Evolutionary conservation across 1,140 invertebrate species (phyloP).

Genomic region (Drosophila tropicalis): DNA sequence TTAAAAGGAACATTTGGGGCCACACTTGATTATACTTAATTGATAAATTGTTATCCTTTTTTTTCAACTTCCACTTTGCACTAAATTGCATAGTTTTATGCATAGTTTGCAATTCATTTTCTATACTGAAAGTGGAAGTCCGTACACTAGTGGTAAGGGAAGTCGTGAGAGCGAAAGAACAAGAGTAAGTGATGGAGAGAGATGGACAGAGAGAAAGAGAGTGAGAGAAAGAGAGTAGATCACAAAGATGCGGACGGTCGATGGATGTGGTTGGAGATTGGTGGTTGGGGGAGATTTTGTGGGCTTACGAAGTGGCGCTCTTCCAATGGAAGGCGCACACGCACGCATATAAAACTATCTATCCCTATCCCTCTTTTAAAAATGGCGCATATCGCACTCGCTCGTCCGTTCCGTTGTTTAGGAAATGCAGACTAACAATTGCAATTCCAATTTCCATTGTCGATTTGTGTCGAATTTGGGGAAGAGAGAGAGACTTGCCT

Average conservation of each 20-base stretch:
- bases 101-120: slow-evolving; percentile 57
- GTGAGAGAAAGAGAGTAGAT: neutral
- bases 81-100: slow-evolving; percentile 57
- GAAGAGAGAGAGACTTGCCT: slow-evolving; percentile 1
- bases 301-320: slow-evolving; percentile 29
- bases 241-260: slow-evolving; percentile 7
- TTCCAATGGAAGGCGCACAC: slow-evolving; percentile 78
- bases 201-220: neutral
- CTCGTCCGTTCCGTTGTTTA: slow-evolving; percentile 66
- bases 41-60: slow-evolving; percentile 62
- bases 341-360: slow-evolving; percentile 76
- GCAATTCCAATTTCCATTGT: slow-evolving; percentile 30
- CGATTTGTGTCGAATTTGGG: slow-evolving; percentile 25
- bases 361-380: slow-evolving; percentile 80
- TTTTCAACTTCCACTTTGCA: slow-evolving; percentile 37
- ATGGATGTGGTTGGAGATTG: neutral
- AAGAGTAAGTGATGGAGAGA: neutral
- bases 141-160: neutral
- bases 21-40: slow-evolving; percentile 63
- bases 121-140: slow-evolving; percentile 46
- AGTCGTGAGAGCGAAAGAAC: neutral
- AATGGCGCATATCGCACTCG: slow-evolving; percentile 75
- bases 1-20: slow-evolving; percentile 33
- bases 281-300: neutral
- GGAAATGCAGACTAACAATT: slow-evolving; percentile 70